A percentile compares a stretch with the other conserved stretches of the same genome.
Evolutionary conservation across 2,113 vertebrate species (phyloP).

Genomic region (Caranx ignobilis): DNA sequence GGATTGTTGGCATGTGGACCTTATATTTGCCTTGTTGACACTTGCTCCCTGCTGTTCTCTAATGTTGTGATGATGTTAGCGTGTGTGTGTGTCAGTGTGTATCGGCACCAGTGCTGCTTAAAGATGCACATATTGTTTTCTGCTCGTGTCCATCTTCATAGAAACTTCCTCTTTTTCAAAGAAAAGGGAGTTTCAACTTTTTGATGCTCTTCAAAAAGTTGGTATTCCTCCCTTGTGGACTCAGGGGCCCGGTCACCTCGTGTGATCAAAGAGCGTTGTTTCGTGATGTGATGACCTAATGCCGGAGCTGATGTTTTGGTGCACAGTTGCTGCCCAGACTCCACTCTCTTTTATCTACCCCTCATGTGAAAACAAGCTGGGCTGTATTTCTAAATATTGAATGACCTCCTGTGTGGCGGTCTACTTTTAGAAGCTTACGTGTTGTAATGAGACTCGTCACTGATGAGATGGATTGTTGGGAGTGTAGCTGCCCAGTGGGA

Average conservation of each 20-base stretch:
- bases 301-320: conserved; percentile 13
- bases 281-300: conserved; percentile 8
- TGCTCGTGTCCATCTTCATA: not conserved
- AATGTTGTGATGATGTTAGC: conserved; percentile 31
- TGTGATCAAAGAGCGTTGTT: not conserved
- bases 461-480: not conserved
- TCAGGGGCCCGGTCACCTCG: not conserved
- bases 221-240: not conserved
- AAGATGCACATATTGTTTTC: conserved; percentile 11
- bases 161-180: not conserved
- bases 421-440: conserved; percentile 53
- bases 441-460: conserved; percentile 9
- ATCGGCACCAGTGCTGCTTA: conserved; percentile 2
- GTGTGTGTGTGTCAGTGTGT: not conserved
- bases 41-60: conserved; percentile 44
- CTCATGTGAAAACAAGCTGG: conserved; percentile 45
- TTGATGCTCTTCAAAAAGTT: not conserved
- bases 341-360: conserved; percentile 25
- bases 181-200: conserved; percentile 3
- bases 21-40: conserved; percentile 48
- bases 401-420: conserved; percentile 40
- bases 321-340: conserved; percentile 5
- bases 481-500: not conserved
- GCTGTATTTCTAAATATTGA: conserved; percentile 61
- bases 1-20: conserved; percentile 39